phyloP scores from a whole-genome alignment of 2,888 invertebrate species.

The Venusia cambrica region DNA sequence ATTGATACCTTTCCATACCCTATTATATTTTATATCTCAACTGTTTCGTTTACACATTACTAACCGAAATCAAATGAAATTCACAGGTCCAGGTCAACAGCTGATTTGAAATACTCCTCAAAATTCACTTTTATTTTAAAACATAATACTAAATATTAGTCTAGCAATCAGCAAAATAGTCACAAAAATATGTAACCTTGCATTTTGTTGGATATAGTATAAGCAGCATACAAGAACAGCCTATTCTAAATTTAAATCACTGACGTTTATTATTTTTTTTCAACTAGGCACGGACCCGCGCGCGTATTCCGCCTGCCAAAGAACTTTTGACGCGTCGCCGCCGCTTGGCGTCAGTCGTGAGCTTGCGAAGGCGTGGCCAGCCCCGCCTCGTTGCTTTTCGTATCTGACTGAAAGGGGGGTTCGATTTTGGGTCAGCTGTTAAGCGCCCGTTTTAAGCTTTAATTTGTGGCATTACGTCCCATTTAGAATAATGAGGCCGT shows the following conservation, averaged over 20 bases:
- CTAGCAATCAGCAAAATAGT: too few species aligned
- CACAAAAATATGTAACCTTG: too few species aligned
- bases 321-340: conserved; percentile 73
- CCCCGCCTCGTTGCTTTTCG: conserved; percentile 77
- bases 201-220: too few species aligned
- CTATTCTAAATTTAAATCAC: conserved; percentile 30
- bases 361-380: conserved; percentile 63
- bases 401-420: conserved; percentile 50
- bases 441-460: conserved; percentile 80
- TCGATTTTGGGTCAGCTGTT: conserved; percentile 81
- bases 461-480: conserved; percentile 78
- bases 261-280: conserved; percentile 46
- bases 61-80: too few species aligned
- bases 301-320: conserved; percentile 56
- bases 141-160: too few species aligned
- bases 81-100: too few species aligned
- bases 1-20: conserved; percentile 4
- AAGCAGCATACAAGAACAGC: too few species aligned
- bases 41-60: too few species aligned
- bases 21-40: too few species aligned
- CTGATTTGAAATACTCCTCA: too few species aligned
- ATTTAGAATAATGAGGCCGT: conserved; percentile 74
- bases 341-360: conserved; percentile 45
- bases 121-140: too few species aligned
- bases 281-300: conserved; percentile 45